A percentile compares a stretch with the other conserved stretches of the same genome.
Evolutionary conservation across 1,140 invertebrate genomes (phyloP).

Genomic region (Bombus picipes): DNA sequence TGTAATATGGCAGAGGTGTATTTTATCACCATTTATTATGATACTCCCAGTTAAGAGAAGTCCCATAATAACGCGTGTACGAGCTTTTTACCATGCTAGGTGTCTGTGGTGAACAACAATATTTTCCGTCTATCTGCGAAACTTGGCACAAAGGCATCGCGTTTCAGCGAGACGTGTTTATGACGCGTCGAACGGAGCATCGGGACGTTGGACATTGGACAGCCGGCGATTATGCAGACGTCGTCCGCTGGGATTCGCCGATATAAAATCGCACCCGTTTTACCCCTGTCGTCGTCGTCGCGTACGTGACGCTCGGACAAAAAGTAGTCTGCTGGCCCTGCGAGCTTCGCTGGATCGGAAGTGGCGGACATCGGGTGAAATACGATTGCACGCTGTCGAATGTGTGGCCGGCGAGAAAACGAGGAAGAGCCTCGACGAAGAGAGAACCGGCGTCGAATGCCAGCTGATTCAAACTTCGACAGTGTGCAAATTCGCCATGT

Average conservation of each 20-base stretch:
- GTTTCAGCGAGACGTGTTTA: slow-evolving; percentile 18
- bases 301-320: slow-evolving; percentile 57
- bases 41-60: background rate
- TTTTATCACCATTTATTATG: no score
- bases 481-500: background rate
- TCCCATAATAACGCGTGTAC: background rate
- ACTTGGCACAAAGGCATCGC: background rate
- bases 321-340: slow-evolving; percentile 32
- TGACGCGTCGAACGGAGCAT: slow-evolving; percentile 41
- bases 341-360: slow-evolving; percentile 59
- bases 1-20: no score
- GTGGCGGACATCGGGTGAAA: slow-evolving; percentile 66
- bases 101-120: background rate
- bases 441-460: slow-evolving; percentile 19
- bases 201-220: slow-evolving; percentile 2
- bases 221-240: slow-evolving; percentile 36
- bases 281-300: slow-evolving; percentile 11
- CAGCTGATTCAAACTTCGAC: background rate
- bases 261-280: slow-evolving; percentile 39
- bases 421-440: slow-evolving; percentile 19
- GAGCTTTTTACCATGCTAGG: background rate
- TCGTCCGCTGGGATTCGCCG: slow-evolving; percentile 27
- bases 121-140: background rate
- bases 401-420: slow-evolving; percentile 45
- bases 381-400: slow-evolving; percentile 62